Percentiles rank a stretch among this genome's conserved stretches.
Evolutionary conservation across 2,888 invertebrate genomes (phyloP).

Genomic region (Drosophila lacicola): DNA sequence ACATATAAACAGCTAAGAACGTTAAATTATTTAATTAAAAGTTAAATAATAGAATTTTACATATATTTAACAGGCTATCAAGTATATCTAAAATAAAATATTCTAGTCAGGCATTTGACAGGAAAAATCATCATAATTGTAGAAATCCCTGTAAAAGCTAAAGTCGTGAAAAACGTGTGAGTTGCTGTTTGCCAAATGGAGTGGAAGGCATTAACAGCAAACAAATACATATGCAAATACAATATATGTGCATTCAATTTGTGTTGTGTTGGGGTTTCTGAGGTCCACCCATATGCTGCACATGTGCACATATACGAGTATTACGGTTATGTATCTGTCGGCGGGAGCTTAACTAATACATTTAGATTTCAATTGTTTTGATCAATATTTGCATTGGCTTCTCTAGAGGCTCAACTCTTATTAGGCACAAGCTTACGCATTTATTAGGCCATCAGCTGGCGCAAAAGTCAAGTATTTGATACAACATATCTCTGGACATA

Average conservation of each 20-base stretch:
- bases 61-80: too few relatives aligned
- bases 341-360: not conserved
- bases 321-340: not conserved
- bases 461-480: not conserved
- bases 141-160: not conserved
- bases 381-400: conserved; percentile 10
- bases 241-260: conserved; percentile 1
- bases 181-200: conserved; percentile 7
- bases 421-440: conserved; percentile 2
- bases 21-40: too few relatives aligned
- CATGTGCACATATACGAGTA: not conserved
- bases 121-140: too few relatives aligned
- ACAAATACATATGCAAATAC: conserved; percentile 14
- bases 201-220: not conserved
- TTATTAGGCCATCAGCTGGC: not conserved
- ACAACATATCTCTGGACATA: not conserved
- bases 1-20: too few relatives aligned
- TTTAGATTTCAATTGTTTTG: not conserved
- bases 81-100: too few relatives aligned
- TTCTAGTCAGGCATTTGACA: too few relatives aligned
- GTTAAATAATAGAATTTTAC: too few relatives aligned
- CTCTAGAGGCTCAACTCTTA: not conserved
- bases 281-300: conserved; percentile 16
- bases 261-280: not conserved
- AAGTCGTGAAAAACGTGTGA: not conserved